Evolutionary conservation across 2,113 vertebrate species (phyloP).

Genomic region (Upupa epops): DNA sequence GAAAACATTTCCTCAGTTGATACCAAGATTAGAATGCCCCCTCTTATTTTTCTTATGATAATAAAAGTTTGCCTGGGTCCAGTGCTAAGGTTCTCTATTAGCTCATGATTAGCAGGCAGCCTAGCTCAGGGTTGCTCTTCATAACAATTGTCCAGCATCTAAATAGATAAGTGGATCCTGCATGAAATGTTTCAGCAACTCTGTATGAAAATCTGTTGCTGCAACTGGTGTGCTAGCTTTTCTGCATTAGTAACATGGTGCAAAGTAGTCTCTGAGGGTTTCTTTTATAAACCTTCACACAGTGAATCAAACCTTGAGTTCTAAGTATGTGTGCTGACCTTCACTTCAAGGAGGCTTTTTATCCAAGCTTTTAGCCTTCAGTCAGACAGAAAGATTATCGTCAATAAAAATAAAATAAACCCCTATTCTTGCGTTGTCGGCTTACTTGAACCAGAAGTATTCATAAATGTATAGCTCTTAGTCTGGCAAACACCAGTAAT

Average conservation of each 20-base stretch:
- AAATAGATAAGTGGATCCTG: no score
- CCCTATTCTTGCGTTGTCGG: neutral
- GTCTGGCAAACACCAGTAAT: neutral
- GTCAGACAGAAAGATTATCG: neutral
- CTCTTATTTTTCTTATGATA: neutral
- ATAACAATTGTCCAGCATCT: no score
- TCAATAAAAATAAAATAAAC: conserved; percentile 45
- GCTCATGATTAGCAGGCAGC: neutral
- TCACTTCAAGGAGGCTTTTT: conserved; percentile 52
- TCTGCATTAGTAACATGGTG: neutral
- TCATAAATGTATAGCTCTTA: neutral
- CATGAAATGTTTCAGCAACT: neutral
- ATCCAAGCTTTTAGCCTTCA: conserved; percentile 22
- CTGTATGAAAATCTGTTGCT: neutral
- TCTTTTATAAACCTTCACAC: neutral
- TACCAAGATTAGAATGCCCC: neutral
- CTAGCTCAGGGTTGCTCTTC: neutral
- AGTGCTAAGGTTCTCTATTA: neutral
- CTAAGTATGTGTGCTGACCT: conserved; percentile 41
- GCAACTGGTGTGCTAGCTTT: neutral
- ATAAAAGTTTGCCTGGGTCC: neutral
- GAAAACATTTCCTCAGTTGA: neutral
- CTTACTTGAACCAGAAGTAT: conserved; percentile 1
- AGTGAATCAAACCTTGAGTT: conserved; percentile 2
- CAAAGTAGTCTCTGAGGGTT: neutral